Evolutionary conservation across 2,113 vertebrate species (phyloP), one percentile per base, ranked within the genome.

Genomic region (Campylomormyrus tamandua): DNA sequence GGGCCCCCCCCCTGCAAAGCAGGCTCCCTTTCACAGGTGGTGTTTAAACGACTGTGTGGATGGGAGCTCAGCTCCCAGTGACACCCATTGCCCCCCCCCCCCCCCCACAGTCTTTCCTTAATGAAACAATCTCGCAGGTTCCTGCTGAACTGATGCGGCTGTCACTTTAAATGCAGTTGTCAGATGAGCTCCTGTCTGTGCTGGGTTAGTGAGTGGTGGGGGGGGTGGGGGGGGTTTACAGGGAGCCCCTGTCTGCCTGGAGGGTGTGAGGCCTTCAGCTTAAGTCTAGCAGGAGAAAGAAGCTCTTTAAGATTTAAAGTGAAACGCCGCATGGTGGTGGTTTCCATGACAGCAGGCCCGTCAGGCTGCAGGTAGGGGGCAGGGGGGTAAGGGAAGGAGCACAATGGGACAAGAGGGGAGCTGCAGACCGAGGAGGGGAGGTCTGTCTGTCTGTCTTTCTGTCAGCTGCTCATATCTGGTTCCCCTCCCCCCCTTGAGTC

Each of bases 311-410:
- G 58, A n/a, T 15, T 48, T 31, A 27, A 21, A 39, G 66, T 48
- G 46, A 35, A 77, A 17, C 31, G 10, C 39, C 2, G 24, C 80
- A 21, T 84, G 45, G 80, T 24, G 58, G 19, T 56, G 7, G 86
- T 91, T 88, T 90, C 74, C 50, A 70, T 87, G 87, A 62, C 89
- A 66, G 85, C 86, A 45, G 35, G 15, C 35, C 17, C 15, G 13
- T 5, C 35, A 17, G 31, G 5, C 74, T 42, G 35, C 74, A 42
- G 31, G 31, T 35, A 1, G 70, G 70, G 19, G 74, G 35, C 8
- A 49, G 21, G 6, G 50, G 70, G 74, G 52, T 83, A 31, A 42
- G 49, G 21, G 31, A 53, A 8, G 2, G 66, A 50, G 50, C 48
- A 31, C 66, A 77, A 5, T 52, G 62, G n/a, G 42, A 52, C 62